phyloP scores from a whole-genome alignment of 2,888 invertebrate species.

The Phortica okadai region DNA sequence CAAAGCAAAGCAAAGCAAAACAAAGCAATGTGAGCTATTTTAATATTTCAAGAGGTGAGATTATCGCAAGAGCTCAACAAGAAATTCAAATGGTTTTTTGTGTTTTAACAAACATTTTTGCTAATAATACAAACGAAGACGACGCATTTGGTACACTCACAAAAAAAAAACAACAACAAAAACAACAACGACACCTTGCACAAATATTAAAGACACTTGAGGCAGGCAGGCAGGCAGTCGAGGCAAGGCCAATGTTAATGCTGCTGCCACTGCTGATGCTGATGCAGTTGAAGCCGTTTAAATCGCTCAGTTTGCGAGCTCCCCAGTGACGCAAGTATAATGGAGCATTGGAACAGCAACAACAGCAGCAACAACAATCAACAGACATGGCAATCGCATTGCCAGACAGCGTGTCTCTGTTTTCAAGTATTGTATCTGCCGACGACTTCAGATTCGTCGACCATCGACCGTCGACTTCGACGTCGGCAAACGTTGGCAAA shows the following conservation, averaged over 20 bases:
- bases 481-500: background rate
- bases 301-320: conserved; percentile 49
- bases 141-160: background rate
- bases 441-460: background rate
- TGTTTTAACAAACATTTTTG: conserved; percentile 64
- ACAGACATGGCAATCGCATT: conserved; percentile 52
- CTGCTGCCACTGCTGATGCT: background rate
- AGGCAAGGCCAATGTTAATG: conserved; percentile 34
- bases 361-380: background rate
- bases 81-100: conserved; percentile 60
- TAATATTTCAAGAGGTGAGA: conserved; percentile 56
- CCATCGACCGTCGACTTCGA: background rate
- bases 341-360: conserved; percentile 15
- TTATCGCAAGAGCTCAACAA: conserved; percentile 32
- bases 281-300: conserved; percentile 18
- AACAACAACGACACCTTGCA: conserved; percentile 52
- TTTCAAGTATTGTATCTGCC: background rate
- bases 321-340: conserved; percentile 51
- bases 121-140: conserved; percentile 58
- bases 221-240: background rate
- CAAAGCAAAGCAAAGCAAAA: conserved; percentile 33
- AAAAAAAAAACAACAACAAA: background rate
- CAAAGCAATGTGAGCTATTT: conserved; percentile 53
- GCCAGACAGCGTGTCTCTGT: conserved; percentile 48
- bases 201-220: background rate